phyloP scores from a whole-genome alignment of 2,113 vertebrate genomes.

The Glaucidium brasilianum region DNA sequence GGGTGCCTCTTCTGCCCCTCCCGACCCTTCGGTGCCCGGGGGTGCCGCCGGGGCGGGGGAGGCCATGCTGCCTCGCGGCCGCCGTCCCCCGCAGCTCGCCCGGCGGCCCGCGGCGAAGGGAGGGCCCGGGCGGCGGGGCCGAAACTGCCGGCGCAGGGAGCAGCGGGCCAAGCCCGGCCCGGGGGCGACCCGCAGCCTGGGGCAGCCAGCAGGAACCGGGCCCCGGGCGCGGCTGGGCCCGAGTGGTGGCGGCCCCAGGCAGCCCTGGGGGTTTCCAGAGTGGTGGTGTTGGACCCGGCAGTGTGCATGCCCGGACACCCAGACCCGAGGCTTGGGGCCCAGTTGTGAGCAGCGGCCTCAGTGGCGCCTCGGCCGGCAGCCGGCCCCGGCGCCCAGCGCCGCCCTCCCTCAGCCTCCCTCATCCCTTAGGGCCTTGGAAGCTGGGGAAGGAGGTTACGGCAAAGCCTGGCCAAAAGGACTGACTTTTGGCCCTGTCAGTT shows the following conservation, averaged over 20 bases:
- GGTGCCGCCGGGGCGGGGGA: no score
- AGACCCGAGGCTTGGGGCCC: accelerated
- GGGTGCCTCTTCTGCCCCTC: neutral
- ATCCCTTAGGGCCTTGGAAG: no score
- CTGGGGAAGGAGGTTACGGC: neutral
- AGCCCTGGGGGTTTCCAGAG: no score
- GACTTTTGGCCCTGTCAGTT: neutral
- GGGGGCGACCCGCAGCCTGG: no score
- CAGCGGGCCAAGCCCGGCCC: no score
- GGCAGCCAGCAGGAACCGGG: accelerated
- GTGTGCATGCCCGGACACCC: accelerated
- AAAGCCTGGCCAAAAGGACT: neutral
- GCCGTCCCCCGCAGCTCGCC: neutral
- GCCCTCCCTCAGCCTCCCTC: no score
- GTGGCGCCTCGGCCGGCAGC: neutral
- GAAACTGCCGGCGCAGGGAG: no score
- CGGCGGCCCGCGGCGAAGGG: neutral
- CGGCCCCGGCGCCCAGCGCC: accelerated
- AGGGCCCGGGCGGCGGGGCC: no score
- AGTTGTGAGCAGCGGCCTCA: neutral
- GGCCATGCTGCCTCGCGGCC: neutral
- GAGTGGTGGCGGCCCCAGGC: accelerated
- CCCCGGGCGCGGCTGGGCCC: neutral
- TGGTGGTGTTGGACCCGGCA: accelerated
- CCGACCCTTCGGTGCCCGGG: accelerated